These are phyloP conservation scores for Pedionomus torquatus DNA, from an alignment of 2,113 vertebrate genomes.

Conservation along the genomic window DNA sequence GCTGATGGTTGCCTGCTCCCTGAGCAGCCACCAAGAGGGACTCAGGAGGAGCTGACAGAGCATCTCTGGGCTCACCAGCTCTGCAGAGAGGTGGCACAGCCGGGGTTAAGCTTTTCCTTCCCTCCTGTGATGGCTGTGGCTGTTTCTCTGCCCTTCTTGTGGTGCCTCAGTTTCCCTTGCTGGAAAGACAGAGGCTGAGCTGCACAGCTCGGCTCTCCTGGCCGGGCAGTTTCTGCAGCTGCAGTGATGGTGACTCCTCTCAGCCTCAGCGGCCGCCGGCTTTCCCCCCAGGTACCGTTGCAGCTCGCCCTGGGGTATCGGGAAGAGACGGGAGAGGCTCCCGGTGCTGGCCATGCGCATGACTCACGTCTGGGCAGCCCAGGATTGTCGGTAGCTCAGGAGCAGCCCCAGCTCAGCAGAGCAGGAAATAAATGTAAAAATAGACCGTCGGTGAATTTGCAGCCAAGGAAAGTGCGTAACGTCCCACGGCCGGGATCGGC, in stretches of 20 bases:
- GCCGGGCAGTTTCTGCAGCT: neutral
- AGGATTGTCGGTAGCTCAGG: neutral
- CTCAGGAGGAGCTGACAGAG: neutral
- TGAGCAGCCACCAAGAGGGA: neutral
- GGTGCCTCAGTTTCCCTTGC: neutral
- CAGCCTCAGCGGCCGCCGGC: neutral
- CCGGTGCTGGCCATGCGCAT: neutral
- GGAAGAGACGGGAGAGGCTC: neutral
- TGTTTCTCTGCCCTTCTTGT: neutral
- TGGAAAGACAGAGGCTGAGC: neutral
- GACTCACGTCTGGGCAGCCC: neutral
- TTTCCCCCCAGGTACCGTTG: neutral
- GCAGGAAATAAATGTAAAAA: neutral
- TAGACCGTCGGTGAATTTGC: neutral
- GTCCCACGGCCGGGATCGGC: neutral
- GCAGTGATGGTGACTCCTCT: neutral
- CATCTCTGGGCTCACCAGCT: fast-evolving
- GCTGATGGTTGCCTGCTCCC: neutral
- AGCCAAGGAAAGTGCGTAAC: neutral
- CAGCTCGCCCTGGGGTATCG: neutral
- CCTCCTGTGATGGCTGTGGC: neutral
- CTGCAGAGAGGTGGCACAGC: neutral
- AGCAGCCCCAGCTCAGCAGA: neutral
- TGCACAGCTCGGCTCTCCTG: neutral
- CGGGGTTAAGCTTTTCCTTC: neutral